These are phyloP conservation scores for Onychostruthus taczanowskii DNA, from an alignment of 2,113 vertebrate genomes.

Conservation along the genomic window DNA sequence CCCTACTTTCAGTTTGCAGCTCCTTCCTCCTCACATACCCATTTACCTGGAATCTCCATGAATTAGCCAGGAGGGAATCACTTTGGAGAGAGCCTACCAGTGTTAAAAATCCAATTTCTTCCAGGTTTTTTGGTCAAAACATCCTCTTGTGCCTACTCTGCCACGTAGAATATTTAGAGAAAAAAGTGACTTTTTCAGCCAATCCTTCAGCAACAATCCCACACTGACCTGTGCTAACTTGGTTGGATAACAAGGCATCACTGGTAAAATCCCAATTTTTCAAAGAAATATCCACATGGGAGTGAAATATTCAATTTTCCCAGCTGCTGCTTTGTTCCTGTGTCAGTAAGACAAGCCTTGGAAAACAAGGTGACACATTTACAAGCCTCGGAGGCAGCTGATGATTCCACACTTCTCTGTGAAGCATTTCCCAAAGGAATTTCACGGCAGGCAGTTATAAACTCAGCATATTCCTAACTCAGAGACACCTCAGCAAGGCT, in stretches of 20 bases:
- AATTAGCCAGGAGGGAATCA: not conserved
- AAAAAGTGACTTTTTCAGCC: not conserved
- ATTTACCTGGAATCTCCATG: not conserved
- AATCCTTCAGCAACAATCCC: not conserved
- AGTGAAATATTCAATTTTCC: not conserved
- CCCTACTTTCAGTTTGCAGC: no score
- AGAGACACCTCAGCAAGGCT: not conserved
- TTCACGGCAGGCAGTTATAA: not conserved
- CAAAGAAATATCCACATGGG: not conserved
- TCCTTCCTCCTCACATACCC: not conserved
- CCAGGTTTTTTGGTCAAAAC: not conserved
- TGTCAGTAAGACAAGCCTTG: not conserved
- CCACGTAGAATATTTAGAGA: fast-evolving
- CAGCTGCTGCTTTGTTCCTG: not conserved
- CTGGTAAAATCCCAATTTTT: not conserved
- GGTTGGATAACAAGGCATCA: fast-evolving
- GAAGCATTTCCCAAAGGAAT: not conserved
- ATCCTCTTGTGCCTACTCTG: not conserved
- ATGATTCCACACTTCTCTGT: not conserved
- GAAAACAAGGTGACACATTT: not conserved
- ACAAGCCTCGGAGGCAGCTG: not conserved
- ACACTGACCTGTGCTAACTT: not conserved
- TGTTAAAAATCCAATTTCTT: not conserved
- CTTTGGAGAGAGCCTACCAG: not conserved
- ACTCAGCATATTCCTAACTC: not conserved